These are phyloP conservation scores for Drosophila cardini DNA, from an alignment of 1,140 invertebrate genomes.

Conservation along the genomic window DNA sequence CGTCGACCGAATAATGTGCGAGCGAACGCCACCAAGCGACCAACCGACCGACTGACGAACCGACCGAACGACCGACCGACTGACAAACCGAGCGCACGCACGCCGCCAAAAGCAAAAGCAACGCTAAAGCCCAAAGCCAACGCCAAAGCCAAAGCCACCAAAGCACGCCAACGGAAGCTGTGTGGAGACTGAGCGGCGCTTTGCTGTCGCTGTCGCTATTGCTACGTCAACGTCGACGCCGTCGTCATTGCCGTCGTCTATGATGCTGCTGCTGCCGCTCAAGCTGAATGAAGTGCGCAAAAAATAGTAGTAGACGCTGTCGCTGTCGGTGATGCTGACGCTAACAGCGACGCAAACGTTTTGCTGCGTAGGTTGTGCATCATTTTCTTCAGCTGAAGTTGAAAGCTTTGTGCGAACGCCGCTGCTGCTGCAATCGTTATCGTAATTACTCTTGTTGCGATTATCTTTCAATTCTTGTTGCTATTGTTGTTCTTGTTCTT, in stretches of 20 bases:
- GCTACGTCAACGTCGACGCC: constrained; percentile 5
- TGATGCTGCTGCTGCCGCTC: constrained; percentile 15
- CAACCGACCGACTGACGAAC: constrained; percentile 11
- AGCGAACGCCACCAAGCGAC: constrained; percentile 14
- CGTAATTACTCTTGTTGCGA: background rate
- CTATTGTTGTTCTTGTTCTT: background rate
- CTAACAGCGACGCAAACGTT: constrained; percentile 12
- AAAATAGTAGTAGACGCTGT: constrained; percentile 41
- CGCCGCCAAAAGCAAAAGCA: constrained; percentile 33
- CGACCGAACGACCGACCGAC: constrained; percentile 5
- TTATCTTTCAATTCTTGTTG: background rate
- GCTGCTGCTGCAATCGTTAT: constrained; percentile 1
- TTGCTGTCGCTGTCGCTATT: constrained; percentile 25
- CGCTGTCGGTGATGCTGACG: constrained; percentile 1
- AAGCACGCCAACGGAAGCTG: constrained; percentile 62
- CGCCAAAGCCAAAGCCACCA: constrained; percentile 34
- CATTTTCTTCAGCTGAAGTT: constrained; percentile 1
- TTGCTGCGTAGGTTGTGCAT: constrained; percentile 18
- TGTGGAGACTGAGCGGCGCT: constrained; percentile 59
- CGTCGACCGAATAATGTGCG: constrained; percentile 17
- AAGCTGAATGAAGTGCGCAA: constrained; percentile 65
- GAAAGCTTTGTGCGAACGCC: too few species aligned
- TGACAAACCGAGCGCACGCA: constrained; percentile 22
- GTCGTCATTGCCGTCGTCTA: constrained; percentile 6
- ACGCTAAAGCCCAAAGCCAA: constrained; percentile 11